phyloP scores from a whole-genome alignment of 2,113 vertebrate species.

The Garra rufa region DNA sequence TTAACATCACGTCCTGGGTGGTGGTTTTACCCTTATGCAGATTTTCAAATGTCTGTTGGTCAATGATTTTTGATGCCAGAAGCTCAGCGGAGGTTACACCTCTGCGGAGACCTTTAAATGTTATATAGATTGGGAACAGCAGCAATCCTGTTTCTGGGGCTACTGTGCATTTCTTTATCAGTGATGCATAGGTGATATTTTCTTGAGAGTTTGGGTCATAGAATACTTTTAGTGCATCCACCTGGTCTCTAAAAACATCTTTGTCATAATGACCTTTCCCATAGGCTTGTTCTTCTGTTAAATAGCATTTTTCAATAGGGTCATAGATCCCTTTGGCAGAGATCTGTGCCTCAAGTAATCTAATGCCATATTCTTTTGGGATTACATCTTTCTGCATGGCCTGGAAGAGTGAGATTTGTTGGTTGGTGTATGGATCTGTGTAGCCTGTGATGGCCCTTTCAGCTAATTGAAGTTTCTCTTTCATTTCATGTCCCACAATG shows the following conservation, averaged over 20 bases:
- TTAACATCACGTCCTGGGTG: conserved; percentile 77
- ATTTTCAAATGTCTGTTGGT: conserved; percentile 74
- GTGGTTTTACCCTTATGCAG: conserved; percentile 82
- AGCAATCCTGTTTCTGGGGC: conserved; percentile 84
- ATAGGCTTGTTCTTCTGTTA: conserved; percentile 86
- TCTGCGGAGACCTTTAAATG: conserved; percentile 79
- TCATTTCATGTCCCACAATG: conserved; percentile 87
- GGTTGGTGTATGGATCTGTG: conserved; percentile 85
- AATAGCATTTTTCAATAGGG: conserved; percentile 81
- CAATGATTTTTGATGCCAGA: conserved; percentile 80
- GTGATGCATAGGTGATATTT: conserved; percentile 84
- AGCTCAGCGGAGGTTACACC: conserved; percentile 78
- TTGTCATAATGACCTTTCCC: conserved; percentile 87
- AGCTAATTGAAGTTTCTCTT: conserved; percentile 87
- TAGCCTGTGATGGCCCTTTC: conserved; percentile 87
- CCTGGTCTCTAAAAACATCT: conserved; percentile 82
- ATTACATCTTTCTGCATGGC: conserved; percentile 94
- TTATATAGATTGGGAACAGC: conserved; percentile 83
- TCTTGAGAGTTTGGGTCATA: conserved; percentile 89
- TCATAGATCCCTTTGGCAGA: conserved; percentile 86
- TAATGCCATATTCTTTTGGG: conserved; percentile 86
- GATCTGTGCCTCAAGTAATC: conserved; percentile 89
- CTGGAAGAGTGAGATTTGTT: conserved; percentile 91
- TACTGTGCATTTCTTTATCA: conserved; percentile 82
- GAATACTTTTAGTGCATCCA: conserved; percentile 86